phyloP scores from a whole-genome alignment of 2,888 invertebrate genomes.

The Seladonia tumulorum region DNA sequence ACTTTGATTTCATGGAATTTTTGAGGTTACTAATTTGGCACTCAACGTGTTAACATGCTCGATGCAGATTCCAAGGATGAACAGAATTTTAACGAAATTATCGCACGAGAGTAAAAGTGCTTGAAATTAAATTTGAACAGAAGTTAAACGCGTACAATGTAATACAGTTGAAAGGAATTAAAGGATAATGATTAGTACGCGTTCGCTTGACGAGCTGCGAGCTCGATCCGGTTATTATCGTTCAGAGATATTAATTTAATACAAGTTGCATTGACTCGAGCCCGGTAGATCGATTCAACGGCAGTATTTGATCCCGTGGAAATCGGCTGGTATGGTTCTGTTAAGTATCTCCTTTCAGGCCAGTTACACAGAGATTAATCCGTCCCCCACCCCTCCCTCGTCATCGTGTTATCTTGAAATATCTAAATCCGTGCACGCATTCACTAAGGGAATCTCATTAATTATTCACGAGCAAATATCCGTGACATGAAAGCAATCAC shows the following conservation, averaged over 20 bases:
- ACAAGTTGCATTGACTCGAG: not conserved
- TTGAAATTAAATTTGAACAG: too few relatives aligned
- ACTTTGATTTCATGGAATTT: too few relatives aligned
- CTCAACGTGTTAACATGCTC: too few relatives aligned
- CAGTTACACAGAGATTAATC: not conserved
- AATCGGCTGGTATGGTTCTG: constrained; percentile 4
- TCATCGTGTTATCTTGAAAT: constrained; percentile 56
- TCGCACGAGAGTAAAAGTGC: too few relatives aligned
- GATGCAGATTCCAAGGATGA: not conserved
- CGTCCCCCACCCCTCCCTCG: not conserved
- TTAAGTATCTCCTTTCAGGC: constrained; percentile 22
- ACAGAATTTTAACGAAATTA: too few relatives aligned
- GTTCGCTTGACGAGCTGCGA: not conserved
- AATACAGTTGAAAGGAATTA: not conserved
- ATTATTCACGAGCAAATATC: constrained; percentile 76
- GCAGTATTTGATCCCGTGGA: not conserved
- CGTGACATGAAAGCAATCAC: constrained; percentile 68
- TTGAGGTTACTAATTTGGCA: too few relatives aligned
- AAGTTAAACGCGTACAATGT: not conserved
- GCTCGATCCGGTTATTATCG: not conserved
- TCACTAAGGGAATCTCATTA: constrained; percentile 70
- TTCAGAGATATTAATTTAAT: not conserved
- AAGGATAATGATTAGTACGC: not conserved
- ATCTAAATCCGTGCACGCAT: constrained; percentile 63
- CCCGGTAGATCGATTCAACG: not conserved